Evolutionary conservation across 2,888 invertebrate species (phyloP), one percentile per base, ranked within the genome.

Genomic region (Oxycera nigricornis): DNA sequence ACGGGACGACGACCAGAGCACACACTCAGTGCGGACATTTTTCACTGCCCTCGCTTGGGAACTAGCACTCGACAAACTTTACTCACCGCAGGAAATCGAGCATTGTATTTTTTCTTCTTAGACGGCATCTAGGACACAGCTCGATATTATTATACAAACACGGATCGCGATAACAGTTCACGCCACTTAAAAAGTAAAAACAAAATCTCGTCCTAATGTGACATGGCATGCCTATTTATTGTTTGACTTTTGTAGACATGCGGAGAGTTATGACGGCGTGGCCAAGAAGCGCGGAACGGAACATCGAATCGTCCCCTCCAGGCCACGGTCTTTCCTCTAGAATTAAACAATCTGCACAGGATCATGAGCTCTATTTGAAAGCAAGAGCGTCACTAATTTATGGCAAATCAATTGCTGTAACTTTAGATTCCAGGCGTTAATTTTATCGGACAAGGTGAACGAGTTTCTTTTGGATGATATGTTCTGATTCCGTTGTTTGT

Each of bases 21-120:
- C 22, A n/a, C 55, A 22, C 28, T 11, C 26, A 59, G n/a, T 59
- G 30, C 67, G 67, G 20, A 35, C 35, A 24, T 39, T 41, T 67
- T 67, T 59, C 55, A 55, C 24, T 55, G 14, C 24, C 26, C 30
- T 28, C n/a, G 7, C 17, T 1, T 30, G 17, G 30, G n/a, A n/a
- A n/a, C n/a, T n/a, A n/a, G n/a, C n/a, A n/a, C n/a, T n/a, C n/a
- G n/a, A n/a, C n/a, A n/a, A n/a, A n/a, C 22, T 3, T 9, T 52
- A 89, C 94, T 92, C 89, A 97, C 97, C 81, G 96, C 96, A 80
- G 97, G 97, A 87, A 97, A 97, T 84, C 97, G 91, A 74, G 96
- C 94, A 87, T 97, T 97, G 86, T 95, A 97, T 90, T 96, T 97
- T 89, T 95, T 96, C 89, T 96, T 97, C 87, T 97, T 97, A 79